Base-by-base conservation (phyloP, 2,888 invertebrate species). In the Aproaerema taeniolella region DNA sequence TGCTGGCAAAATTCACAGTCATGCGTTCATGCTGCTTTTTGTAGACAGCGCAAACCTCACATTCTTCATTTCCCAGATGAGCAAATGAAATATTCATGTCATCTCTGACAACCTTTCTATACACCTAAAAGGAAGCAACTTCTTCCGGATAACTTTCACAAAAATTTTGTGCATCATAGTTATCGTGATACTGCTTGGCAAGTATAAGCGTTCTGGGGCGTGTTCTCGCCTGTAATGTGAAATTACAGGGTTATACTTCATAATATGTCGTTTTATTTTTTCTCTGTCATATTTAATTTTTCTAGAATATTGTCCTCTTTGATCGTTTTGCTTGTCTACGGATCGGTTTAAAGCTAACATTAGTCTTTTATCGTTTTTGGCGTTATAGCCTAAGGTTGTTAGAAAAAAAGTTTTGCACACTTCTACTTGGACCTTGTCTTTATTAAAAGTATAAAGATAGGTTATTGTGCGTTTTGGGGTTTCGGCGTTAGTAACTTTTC, bases 361-460 rank as follows among this genome's bases (percentile, higher is more conserved):
- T n/a, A 44, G 8, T 29, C 16, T 28, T 14, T 10, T 30, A 15
- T 43, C 43, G 33, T 43, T 43, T 17, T 32, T 40, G n/a, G 20
- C 8, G 9, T 39, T 29, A 15, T 40, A 43, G 1, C 40, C 43
- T 10, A 43, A 20, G 13, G 43, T 43, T 5, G 43, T 17, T 12
- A 43, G 32, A 31, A 43, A 40, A 20, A 40, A 43, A 8, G 24
- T 26, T 32, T 43, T 40, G 13, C 43, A 43, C 5, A 43, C 43
- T 39, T 43, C 38, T 10, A 20, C 37, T 28, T 36, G 36, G 7
- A 12, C 29, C 12, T 26, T 14, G 9, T 13, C 29, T 9, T 10
- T 9, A 28, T 36, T 2, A 28, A 36, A 28, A 36, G n/a, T n/a
- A n/a, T n/a, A n/a, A n/a, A n/a, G n/a, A n/a, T n/a, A n/a, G n/a